Conservation (phyloP, 2,797 vertebrate genomes). For the Nannoperca obscura region DNA sequence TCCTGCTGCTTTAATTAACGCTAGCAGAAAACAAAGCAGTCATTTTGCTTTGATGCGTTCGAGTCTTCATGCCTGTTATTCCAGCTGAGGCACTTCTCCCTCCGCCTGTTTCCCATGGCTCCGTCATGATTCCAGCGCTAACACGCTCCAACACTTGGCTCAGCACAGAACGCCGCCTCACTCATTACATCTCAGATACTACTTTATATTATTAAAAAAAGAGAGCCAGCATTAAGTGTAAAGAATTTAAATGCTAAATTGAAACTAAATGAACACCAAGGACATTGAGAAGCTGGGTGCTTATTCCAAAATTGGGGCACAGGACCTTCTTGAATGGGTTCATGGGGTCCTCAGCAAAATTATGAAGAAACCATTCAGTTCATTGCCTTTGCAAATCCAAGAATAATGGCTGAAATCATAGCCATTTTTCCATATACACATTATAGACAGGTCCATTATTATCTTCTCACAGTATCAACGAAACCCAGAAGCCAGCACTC, state of each 20-base stretch:
- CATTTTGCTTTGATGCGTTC: conserved; percentile 83
- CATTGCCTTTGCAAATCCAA: not conserved
- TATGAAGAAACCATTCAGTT: not conserved
- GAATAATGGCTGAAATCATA: conserved; percentile 14
- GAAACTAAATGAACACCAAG: not conserved
- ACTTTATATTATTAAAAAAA: conserved; percentile 3
- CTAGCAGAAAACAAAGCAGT: conserved; percentile 82
- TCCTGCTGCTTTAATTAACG: conserved; percentile 80
- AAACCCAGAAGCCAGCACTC: conserved; percentile 17
- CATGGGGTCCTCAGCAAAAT: not conserved
- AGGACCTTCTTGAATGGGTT: not conserved
- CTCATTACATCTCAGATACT: conserved; percentile 14
- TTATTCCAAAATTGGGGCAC: not conserved
- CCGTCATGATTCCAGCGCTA: conserved; percentile 57
- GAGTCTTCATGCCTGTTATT: conserved; percentile 71
- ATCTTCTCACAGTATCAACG: not conserved
- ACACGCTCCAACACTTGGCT: conserved; percentile 48
- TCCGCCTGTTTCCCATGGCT: conserved; percentile 64
- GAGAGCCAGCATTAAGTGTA: not conserved
- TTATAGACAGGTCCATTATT: not conserved
- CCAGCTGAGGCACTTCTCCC: conserved; percentile 59
- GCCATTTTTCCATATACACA: conserved; percentile 4
- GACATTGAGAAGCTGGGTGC: not conserved
- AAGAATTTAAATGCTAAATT: not conserved
- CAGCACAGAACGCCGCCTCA: conserved; percentile 17